A percentile compares a stretch with the other conserved stretches of the same genome.
These are phyloP conservation scores for Aphelocoma coerulescens DNA, from an alignment of 2,113 vertebrate species.

Conservation along the genomic window DNA sequence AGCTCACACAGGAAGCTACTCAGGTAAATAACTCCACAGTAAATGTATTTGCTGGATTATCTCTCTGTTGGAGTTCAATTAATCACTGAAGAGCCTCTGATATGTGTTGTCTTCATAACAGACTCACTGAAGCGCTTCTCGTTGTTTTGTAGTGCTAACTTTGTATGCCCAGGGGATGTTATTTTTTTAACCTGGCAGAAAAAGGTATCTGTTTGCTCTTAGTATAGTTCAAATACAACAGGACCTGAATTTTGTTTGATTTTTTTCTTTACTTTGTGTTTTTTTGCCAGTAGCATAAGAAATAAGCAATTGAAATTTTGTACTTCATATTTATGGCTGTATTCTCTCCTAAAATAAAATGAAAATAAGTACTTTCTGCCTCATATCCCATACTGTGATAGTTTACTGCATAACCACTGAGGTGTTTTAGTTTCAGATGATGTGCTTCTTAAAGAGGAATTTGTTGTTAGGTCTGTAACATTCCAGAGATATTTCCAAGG, in stretches of 20 bases:
- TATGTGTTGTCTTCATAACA: background rate
- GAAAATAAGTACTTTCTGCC: background rate
- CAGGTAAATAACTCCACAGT: background rate
- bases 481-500: background rate
- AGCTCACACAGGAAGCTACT: background rate
- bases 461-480: background rate
- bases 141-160: background rate
- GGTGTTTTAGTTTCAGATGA: background rate
- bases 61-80: background rate
- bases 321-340: background rate
- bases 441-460: background rate
- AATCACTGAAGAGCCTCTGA: background rate
- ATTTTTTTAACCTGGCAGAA: background rate
- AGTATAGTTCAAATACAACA: background rate
- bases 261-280: background rate
- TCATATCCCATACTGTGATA: background rate
- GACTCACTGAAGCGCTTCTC: background rate
- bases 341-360: background rate
- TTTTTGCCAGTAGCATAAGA: background rate
- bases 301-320: background rate
- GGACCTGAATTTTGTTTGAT: background rate
- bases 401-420: background rate
- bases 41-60: background rate
- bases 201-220: background rate
- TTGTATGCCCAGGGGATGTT: background rate